A percentile compares a stretch with the other conserved stretches of the same genome.
These are phyloP conservation scores for Notospermus geniculatus DNA, from an alignment of 1,140 invertebrate species.

Conservation along the genomic window DNA sequence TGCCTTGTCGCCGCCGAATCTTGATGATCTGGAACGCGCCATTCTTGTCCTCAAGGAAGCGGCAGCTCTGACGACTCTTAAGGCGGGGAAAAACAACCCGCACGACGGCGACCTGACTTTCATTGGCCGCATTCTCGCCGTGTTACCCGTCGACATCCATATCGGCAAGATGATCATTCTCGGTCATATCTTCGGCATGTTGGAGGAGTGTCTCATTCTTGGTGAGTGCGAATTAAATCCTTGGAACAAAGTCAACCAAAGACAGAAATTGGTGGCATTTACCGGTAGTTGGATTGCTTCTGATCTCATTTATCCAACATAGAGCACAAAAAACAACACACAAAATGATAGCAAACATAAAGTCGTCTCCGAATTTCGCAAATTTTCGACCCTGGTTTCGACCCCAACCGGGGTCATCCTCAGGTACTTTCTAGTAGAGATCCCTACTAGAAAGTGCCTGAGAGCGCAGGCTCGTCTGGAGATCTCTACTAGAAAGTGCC, in stretches of 20 bases:
- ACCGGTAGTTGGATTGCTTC: too few species aligned
- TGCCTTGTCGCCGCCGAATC: slow-evolving; percentile 82
- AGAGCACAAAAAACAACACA: too few species aligned
- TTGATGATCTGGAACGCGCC: slow-evolving; percentile 76
- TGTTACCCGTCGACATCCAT: slow-evolving; percentile 77
- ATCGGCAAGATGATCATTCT: slow-evolving; percentile 82
- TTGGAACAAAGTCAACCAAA: too few species aligned
- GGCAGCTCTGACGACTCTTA: slow-evolving; percentile 63
- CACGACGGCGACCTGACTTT: slow-evolving; percentile 88
- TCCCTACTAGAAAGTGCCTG: neutral
- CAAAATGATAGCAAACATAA: too few species aligned
- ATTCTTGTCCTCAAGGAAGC: slow-evolving; percentile 83
- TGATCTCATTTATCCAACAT: too few species aligned
- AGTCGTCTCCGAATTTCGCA: too few species aligned
- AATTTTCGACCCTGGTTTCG: too few species aligned
- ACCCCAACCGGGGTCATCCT: too few species aligned
- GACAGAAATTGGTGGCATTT: too few species aligned
- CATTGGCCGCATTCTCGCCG: slow-evolving; percentile 78
- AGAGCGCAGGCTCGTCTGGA: too few species aligned
- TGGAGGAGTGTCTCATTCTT: slow-evolving; percentile 85
- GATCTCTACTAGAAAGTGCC: too few species aligned
- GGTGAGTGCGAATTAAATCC: slow-evolving; percentile 59
- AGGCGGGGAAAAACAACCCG: slow-evolving; percentile 56
- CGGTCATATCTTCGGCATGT: slow-evolving; percentile 80
- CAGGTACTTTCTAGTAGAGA: too few species aligned